These are phyloP conservation scores for Acanthopagrus latus DNA, from an alignment of 2,797 vertebrate species.

Conservation along the genomic window DNA sequence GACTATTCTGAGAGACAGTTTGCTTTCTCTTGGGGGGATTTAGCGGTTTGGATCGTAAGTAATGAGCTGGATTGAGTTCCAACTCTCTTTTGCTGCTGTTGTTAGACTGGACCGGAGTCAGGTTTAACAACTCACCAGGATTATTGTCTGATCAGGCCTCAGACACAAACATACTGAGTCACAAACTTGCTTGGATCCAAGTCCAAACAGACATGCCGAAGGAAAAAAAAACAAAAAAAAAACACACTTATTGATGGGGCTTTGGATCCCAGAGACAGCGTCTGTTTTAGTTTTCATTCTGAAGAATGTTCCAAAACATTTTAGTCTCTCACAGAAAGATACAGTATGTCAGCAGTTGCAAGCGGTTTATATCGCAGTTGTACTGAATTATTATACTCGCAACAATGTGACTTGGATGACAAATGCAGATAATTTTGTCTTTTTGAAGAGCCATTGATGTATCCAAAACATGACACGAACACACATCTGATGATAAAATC, in stretches of 20 bases:
- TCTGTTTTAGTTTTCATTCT: constrained; percentile 76
- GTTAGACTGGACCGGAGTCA: constrained; percentile 67
- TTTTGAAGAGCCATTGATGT: constrained; percentile 38
- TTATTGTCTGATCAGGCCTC: constrained; percentile 67
- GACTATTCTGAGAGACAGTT: constrained; percentile 58
- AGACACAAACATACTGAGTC: constrained; percentile 66
- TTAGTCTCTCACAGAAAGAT: constrained; percentile 60
- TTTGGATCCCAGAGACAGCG: constrained; percentile 62
- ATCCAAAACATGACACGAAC: constrained; percentile 45
- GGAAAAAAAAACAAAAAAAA: constrained; percentile 11
- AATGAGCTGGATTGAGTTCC: constrained; percentile 63
- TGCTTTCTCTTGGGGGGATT: constrained; percentile 64
- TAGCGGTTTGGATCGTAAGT: constrained; percentile 71
- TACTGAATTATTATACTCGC: constrained; percentile 54
- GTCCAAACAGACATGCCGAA: constrained; percentile 57
- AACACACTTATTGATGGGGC: constrained; percentile 55
- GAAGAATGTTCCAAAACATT: constrained; percentile 69
- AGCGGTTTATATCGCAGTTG: constrained; percentile 55
- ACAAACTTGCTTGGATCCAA: constrained; percentile 63
- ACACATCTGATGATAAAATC: constrained; percentile 44
- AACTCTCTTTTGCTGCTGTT: constrained; percentile 42
- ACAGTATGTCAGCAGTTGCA: constrained; percentile 56
- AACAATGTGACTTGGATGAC: constrained; percentile 64
- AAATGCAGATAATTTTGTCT: constrained; percentile 57
- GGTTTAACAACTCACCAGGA: constrained; percentile 66